These are phyloP conservation scores for Microcebus lehilahytsara DNA, from an alignment of 2,113 vertebrate species.

Conservation along the genomic window DNA sequence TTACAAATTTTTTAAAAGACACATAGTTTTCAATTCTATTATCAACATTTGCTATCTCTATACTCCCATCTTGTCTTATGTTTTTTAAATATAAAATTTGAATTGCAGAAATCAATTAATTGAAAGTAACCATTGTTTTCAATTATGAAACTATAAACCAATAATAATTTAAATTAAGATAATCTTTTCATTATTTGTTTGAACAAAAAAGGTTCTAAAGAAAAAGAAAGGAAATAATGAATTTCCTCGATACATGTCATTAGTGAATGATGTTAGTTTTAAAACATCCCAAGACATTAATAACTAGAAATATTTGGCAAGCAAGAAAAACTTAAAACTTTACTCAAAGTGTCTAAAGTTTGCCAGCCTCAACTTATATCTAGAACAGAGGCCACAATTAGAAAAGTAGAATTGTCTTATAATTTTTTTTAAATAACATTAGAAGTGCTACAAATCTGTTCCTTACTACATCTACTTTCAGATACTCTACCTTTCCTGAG, in stretches of 20 bases:
- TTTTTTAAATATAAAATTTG: slow-evolving; percentile 15
- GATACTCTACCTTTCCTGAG: slow-evolving; percentile 87
- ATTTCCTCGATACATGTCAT: neutral
- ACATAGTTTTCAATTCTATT: slow-evolving; percentile 33
- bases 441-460: neutral
- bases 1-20: slow-evolving; percentile 5
- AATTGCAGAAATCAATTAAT: slow-evolving; percentile 39
- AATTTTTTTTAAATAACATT: neutral
- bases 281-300: neutral
- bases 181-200: neutral
- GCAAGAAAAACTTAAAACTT: neutral
- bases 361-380: neutral
- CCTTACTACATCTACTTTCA: neutral
- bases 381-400: neutral
- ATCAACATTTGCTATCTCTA: neutral
- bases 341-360: neutral
- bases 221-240: neutral
- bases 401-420: neutral
- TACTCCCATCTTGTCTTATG: neutral
- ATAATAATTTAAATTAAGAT: slow-evolving; percentile 28
- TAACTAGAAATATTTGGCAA: slow-evolving; percentile 1
- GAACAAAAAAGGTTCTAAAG: slow-evolving; percentile 19
- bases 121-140: slow-evolving; percentile 6
- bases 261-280: neutral
- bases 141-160: slow-evolving; percentile 46